Conservation (phyloP, 2,113 vertebrate genomes). For the Lampris incognitus region DNA sequence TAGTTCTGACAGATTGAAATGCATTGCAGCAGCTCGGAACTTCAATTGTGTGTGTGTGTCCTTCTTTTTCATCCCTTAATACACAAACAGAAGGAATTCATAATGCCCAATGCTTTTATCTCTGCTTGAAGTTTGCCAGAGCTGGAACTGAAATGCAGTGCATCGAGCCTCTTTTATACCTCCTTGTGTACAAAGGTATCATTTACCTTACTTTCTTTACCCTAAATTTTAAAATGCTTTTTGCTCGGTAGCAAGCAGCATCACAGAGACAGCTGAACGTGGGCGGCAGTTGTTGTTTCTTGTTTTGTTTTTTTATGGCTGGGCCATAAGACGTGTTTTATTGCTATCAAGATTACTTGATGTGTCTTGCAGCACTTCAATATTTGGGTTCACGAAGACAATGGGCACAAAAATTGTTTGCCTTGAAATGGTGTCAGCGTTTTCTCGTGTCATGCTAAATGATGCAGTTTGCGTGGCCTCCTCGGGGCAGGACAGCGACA, state of each 20-base stretch:
- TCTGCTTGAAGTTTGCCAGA: slow-evolving; percentile 31
- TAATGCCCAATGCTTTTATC: slow-evolving; percentile 53
- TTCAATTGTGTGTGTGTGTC: slow-evolving; percentile 57
- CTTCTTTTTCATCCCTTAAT: slow-evolving; percentile 26
- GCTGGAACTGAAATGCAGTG: slow-evolving; percentile 37
- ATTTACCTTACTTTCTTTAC: slow-evolving; percentile 22
- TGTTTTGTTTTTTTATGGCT: slow-evolving; percentile 30
- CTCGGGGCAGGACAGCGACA: slow-evolving; percentile 32
- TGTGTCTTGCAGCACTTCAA: slow-evolving; percentile 17
- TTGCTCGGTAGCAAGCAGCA: slow-evolving; percentile 32
- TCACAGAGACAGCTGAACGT: slow-evolving; percentile 21
- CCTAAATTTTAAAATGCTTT: slow-evolving; percentile 9
- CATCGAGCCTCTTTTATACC: slow-evolving; percentile 40
- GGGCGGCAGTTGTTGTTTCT: background rate
- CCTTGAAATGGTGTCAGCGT: background rate
- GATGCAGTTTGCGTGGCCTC: slow-evolving; percentile 27
- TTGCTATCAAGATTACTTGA: slow-evolving; percentile 9
- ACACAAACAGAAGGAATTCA: slow-evolving; percentile 38
- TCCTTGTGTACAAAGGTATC: slow-evolving; percentile 12
- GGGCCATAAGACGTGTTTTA: slow-evolving; percentile 25
- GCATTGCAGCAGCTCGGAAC: slow-evolving; percentile 52
- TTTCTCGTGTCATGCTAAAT: slow-evolving; percentile 24
- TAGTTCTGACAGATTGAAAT: slow-evolving; percentile 59
- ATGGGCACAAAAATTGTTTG: background rate
- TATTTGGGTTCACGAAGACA: slow-evolving; percentile 27